A percentile compares a stretch with the other conserved stretches of the same genome.
Conservation (phyloP, 2,113 vertebrate genomes). For the Ammodytes marinus region DNA sequence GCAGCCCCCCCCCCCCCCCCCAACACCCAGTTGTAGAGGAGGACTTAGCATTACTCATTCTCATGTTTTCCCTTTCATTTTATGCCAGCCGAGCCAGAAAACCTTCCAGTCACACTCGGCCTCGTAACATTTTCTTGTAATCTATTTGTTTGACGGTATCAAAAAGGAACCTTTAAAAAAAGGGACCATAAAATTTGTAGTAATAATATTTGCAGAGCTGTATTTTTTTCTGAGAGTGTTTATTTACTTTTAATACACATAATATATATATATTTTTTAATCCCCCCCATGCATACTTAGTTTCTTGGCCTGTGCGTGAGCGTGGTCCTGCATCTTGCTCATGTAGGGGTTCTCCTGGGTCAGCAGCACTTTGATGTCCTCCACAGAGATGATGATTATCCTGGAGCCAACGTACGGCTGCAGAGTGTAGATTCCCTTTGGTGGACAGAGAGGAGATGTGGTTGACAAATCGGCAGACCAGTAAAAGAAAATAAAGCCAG, state of each 20-base stretch:
- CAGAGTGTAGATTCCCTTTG: constrained; percentile 95
- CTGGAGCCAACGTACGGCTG: constrained; percentile 96
- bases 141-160: not conserved
- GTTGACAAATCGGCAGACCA: not conserved
- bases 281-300: constrained; percentile 82
- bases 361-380: constrained; percentile 95
- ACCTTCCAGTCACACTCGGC: not conserved
- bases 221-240: not conserved
- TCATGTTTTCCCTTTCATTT: constrained; percentile 12
- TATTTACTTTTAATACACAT: not conserved
- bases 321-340: constrained; percentile 90
- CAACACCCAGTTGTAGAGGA: not conserved
- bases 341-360: constrained; percentile 98
- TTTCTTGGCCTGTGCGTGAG: constrained; percentile 91
- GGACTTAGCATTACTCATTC: constrained; percentile 3
- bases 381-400: constrained; percentile 90
- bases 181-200: not conserved
- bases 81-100: not conserved
- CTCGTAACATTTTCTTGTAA: too few relatives aligned
- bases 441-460: constrained; percentile 6
- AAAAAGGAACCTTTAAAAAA: not conserved
- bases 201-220: not conserved
- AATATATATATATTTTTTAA: not conserved
- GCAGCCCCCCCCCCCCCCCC: not conserved
- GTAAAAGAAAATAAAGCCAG: not conserved